Evolutionary conservation across 2,888 invertebrate species (phyloP), one percentile per base, ranked within the genome.

Genomic region (Aplocera efformata): DNA sequence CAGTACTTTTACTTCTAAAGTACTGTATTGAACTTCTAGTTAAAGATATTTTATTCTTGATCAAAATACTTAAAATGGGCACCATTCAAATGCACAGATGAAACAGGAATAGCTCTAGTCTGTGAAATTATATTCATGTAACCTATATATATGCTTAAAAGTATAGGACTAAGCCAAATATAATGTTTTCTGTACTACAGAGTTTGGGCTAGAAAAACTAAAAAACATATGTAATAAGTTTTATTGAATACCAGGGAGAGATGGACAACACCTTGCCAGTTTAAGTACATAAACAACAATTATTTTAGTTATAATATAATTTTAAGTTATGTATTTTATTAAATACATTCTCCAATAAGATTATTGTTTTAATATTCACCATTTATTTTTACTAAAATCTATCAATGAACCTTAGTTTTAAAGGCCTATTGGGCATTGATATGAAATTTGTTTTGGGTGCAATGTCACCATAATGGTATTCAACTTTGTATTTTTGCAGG

Each of bases 401-500:
- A 61, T 92, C 91, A 48, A 91, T 81, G 70, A 93, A 92, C 63
- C 92, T 89, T 66, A 92, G 90, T 67, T 90, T 91, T 42, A 93
- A 73, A 6, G 90, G 84, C 59, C 88, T 90, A 56, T 90, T 90
- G 2, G 92, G 92, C 45, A 83, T 85, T 10, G 91, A 88, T 48
- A 92, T 82, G 58, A 92, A 89, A 56, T 78, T 79, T 56, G 88
- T 88, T 29, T 88, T 90, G 36, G 91, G 89, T 39, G 75, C 72
- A 30, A 93, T 90, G 42, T 92, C 91, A 7, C 91, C 92, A 63
- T 93, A 92, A 59, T 92, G 91, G 60, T 92, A 93, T 59, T 92
- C 91, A 30, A 93, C 72, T 61, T 85, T 90, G 63, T 90, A 93
- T 59, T 90, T 90, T 50, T 90, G 88, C 35, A 92, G 50, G 38